Base-by-base conservation (phyloP, 2,888 invertebrate species). In the Drosophila aldrichi region DNA sequence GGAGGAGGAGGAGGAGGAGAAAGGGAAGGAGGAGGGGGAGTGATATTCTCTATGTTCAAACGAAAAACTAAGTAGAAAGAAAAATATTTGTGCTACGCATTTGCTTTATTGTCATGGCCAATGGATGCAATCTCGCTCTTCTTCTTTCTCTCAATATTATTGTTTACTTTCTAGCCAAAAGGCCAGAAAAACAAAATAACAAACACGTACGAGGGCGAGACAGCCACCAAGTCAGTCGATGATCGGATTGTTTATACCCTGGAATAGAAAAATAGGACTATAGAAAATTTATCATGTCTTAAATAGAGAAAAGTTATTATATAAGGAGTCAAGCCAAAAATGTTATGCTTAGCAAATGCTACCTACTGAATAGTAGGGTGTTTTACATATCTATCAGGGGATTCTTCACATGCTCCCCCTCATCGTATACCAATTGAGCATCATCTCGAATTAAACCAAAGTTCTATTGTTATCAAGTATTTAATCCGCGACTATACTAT, bases 51-150 rank as follows among this genome's bases (percentile, higher is more conserved):
- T 62, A 36, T 43, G 59, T 49, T 63, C 67, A 56, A 66, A 63
- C 66, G 22, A 70, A 80, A 69, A 83, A 66, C 70, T 68, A 75
- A 80, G 70, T 74, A 83, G 49, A 83, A 78, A 72, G 64, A 71
- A 78, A 32, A 83, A 83, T 89, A 87, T 89, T 83, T 83, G 76
- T 71, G 79, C 66, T 81, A 70, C 52, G 84, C 73, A 77, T 78
- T 86, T 70, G 48, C 65, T 58, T 64, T 65, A 67, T 68, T 68
- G 70, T 57, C 72, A 64, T 62, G 58, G 67, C 54, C 62, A 55
- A 55, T 64, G 63, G 48, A 60, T 57, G 57, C 38, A 54, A 60
- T 68, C 62, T 18, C 32, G 49, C 20, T 70, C 41, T 72, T 70
- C 79, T 75, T 71, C 79, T 71, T 68, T 66, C 65, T 12, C 71